These are phyloP conservation scores for Coregonus suidteri DNA, from an alignment of 2,797 vertebrate species.

Conservation along the genomic window DNA sequence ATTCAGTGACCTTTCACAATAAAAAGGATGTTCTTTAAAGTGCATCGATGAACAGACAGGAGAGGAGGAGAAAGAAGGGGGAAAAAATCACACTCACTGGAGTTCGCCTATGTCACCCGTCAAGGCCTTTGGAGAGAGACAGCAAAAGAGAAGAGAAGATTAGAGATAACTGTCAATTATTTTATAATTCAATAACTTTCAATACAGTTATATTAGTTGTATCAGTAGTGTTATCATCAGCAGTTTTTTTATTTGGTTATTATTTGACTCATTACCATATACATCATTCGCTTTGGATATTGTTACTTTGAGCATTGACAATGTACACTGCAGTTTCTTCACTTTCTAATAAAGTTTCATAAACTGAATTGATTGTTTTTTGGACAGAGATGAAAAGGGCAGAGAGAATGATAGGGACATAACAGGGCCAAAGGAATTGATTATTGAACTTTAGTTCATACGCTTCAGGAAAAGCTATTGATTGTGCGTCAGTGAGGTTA, in stretches of 20 bases:
- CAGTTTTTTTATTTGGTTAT: too few species aligned
- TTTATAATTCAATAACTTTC: neutral
- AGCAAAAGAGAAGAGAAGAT: neutral
- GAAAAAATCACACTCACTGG: slow-evolving; percentile 67
- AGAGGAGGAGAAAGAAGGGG: neutral
- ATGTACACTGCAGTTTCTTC: neutral
- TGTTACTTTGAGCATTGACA: neutral
- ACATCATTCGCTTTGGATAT: neutral
- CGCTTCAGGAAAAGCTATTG: slow-evolving; percentile 31
- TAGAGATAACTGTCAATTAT: neutral
- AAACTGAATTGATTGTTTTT: neutral
- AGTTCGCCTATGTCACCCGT: slow-evolving; percentile 58
- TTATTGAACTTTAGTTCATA: slow-evolving; percentile 30
- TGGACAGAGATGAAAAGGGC: neutral
- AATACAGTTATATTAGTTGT: neutral
- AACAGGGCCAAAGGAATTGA: slow-evolving; percentile 22
- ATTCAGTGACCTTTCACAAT: slow-evolving; percentile 31
- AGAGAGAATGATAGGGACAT: slow-evolving; percentile 29
- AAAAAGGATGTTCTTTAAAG: slow-evolving; percentile 2
- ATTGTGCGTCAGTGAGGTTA: slow-evolving; percentile 28
- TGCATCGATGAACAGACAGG: neutral
- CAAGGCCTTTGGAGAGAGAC: slow-evolving; percentile 54
- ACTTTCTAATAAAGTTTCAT: slow-evolving; percentile 3
- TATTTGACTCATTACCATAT: neutral
- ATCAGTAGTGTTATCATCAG: neutral